phyloP scores from a whole-genome alignment of 2,888 invertebrate genomes.

The Cosmorhoe ocellata region DNA sequence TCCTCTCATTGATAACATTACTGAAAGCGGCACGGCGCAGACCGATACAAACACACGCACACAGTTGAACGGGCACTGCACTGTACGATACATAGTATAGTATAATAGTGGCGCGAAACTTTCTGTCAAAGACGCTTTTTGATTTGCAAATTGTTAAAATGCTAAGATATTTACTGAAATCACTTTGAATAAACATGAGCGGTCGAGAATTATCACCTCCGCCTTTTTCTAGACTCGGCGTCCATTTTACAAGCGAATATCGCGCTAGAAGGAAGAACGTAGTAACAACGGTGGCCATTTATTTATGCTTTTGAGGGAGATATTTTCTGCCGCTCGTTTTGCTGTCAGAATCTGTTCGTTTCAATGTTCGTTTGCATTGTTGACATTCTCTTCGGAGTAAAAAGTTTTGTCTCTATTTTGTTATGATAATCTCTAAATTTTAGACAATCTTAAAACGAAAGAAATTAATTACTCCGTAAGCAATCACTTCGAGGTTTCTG shows the following conservation, averaged over 20 bases:
- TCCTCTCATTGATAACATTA: constrained; percentile 65
- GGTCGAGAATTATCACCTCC: constrained; percentile 55
- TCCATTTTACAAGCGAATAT: constrained; percentile 77
- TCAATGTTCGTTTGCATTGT: constrained; percentile 33
- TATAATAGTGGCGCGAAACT: constrained; percentile 70
- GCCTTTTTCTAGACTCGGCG: constrained; percentile 59
- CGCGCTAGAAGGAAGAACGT: constrained; percentile 70
- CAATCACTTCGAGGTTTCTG: too few relatives aligned
- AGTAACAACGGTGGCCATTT: constrained; percentile 80
- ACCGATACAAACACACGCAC: constrained; percentile 7
- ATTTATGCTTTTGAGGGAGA: constrained; percentile 75
- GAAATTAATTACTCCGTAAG: too few relatives aligned
- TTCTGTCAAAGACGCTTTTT: constrained; percentile 63
- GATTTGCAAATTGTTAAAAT: constrained; percentile 48
- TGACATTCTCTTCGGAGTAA: constrained; percentile 7
- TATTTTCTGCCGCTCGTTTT: constrained; percentile 51
- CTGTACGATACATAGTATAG: background rate
- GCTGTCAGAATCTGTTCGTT: constrained; percentile 51
- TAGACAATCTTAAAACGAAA: too few relatives aligned
- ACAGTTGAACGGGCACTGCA: constrained; percentile 3
- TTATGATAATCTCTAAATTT: too few relatives aligned
- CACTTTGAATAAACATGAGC: background rate
- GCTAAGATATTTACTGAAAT: constrained; percentile 25
- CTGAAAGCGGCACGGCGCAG: constrained; percentile 40
- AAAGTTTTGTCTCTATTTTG: too few relatives aligned